phyloP scores from a whole-genome alignment of 2,113 vertebrate species.

The Mesembrinibis cayennensis region DNA sequence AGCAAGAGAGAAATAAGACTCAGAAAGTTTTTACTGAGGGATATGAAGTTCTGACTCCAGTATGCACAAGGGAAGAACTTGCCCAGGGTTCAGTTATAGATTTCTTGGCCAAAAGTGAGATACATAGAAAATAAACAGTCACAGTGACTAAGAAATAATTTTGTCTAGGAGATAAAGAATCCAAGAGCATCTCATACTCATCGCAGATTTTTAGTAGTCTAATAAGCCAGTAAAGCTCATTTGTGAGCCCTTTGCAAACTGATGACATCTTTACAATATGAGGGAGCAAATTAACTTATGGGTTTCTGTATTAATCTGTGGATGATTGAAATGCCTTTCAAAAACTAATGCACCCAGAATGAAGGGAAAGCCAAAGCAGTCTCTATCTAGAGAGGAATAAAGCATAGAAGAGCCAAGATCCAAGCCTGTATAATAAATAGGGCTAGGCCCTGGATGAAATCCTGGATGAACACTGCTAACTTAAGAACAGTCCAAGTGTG shows the following conservation, averaged over 20 bases:
- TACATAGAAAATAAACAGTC: neutral
- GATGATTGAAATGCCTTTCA: neutral
- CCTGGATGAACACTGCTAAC: neutral
- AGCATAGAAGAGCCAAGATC: neutral
- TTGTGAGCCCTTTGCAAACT: neutral
- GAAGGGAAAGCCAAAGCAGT: neutral
- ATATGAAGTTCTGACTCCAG: neutral
- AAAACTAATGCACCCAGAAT: neutral
- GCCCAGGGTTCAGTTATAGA: neutral
- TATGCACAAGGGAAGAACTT: neutral
- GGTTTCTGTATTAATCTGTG: neutral
- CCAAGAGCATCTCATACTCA: neutral
- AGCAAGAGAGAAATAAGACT: neutral
- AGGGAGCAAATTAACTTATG: neutral
- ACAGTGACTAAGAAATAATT: neutral
- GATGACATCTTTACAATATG: neutral
- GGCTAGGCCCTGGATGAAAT: neutral
- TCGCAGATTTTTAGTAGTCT: neutral
- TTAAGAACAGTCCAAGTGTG: neutral
- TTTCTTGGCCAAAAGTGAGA: neutral
- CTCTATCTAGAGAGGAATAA: neutral
- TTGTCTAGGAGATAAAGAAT: neutral
- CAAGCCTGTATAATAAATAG: neutral
- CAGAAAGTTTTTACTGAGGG: neutral
- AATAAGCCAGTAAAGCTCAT: neutral